These are phyloP conservation scores for Macrotus californicus DNA, from an alignment of 2,113 vertebrate species.

Conservation along the genomic window DNA sequence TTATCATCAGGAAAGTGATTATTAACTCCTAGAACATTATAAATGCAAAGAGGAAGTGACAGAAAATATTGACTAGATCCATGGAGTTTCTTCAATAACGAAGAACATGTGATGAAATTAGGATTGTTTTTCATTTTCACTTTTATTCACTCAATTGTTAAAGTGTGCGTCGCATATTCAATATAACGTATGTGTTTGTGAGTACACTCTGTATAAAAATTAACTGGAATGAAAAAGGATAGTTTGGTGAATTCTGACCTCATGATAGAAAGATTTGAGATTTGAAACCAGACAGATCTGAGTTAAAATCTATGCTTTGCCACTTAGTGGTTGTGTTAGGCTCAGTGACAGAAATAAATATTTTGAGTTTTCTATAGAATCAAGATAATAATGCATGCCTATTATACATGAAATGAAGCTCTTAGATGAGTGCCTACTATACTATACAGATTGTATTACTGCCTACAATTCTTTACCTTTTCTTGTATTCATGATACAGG, in stretches of 20 bases:
- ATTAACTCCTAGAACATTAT: slow-evolving; percentile 3
- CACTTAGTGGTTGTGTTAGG: not conserved
- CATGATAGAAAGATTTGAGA: not conserved
- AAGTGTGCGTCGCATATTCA: not conserved
- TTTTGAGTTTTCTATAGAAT: not conserved
- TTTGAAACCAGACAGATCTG: not conserved
- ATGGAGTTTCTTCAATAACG: not conserved
- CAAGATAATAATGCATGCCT: not conserved
- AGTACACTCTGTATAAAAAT: slow-evolving; percentile 4
- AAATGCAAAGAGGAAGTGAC: slow-evolving; percentile 12
- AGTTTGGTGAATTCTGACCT: not conserved
- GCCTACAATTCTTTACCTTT: not conserved
- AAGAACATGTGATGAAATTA: not conserved
- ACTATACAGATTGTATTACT: not conserved
- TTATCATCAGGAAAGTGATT: not conserved
- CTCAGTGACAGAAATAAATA: not conserved
- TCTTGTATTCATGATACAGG: not conserved
- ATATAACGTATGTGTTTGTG: not conserved
- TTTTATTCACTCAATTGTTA: slow-evolving; percentile 27
- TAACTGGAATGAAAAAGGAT: not conserved
- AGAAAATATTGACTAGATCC: slow-evolving; percentile 3
- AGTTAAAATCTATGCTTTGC: not conserved
- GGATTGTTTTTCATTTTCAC: slow-evolving; percentile 1
- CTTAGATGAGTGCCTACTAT: not conserved
- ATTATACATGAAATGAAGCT: not conserved